Evolutionary conservation across 2,888 invertebrate species (phyloP).

Genomic region (Shargacucullia verbasci): DNA sequence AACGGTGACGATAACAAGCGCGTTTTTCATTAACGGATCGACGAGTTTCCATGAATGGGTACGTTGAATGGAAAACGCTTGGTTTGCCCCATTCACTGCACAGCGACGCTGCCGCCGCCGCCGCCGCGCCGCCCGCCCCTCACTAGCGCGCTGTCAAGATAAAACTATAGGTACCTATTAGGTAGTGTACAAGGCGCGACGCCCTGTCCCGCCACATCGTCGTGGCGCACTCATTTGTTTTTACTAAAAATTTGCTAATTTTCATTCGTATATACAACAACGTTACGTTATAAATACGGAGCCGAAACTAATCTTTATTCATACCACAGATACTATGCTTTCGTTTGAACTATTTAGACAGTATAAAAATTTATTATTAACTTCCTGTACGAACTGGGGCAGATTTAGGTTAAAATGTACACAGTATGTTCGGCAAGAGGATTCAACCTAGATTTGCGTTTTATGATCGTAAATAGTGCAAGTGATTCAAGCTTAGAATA

Average conservation of each 20-base stretch:
- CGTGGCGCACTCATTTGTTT: constrained; percentile 35
- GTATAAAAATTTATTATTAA: constrained; percentile 24
- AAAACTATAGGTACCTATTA: constrained; percentile 45
- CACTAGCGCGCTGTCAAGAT: constrained; percentile 43
- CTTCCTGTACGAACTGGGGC: constrained; percentile 29
- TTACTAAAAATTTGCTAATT: constrained; percentile 29
- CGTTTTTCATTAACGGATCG: constrained; percentile 86
- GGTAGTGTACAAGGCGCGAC: constrained; percentile 32
- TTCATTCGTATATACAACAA: constrained; percentile 19
- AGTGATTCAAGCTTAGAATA: constrained; percentile 8
- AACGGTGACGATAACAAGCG: constrained; percentile 74
- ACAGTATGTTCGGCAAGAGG: constrained; percentile 17
- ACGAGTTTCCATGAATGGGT: constrained; percentile 87
- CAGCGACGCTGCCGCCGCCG: constrained; percentile 53
- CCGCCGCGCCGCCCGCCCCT: constrained; percentile 54
- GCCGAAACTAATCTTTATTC: constrained; percentile 41
- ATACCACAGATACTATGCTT: constrained; percentile 20
- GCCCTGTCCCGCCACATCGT: constrained; percentile 22
- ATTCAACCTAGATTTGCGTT: constrained; percentile 40
- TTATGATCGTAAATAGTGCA: constrained; percentile 15
- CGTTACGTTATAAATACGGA: constrained; percentile 8
- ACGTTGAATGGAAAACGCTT: constrained; percentile 84
- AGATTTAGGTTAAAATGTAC: constrained; percentile 32
- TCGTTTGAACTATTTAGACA: constrained; percentile 29
- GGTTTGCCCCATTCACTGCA: constrained; percentile 79